Evolutionary conservation across 2,888 invertebrate species (phyloP), one percentile per base, ranked within the genome.

Genomic region (Erebia ligea): DNA sequence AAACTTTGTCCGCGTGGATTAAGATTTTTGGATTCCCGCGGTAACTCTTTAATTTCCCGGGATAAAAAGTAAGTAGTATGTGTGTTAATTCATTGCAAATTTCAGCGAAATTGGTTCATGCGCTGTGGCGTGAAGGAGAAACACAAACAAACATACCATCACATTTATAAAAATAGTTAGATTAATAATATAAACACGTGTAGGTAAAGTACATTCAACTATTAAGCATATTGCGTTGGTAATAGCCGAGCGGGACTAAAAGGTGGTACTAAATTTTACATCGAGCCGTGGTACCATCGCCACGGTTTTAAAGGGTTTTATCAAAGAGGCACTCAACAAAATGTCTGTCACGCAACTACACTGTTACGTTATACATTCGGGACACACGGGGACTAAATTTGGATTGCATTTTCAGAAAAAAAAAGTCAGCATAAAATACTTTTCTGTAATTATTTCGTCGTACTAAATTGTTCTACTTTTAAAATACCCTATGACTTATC

Each of bases 261-360:
- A 73, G 71, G 50, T 42, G 61, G 69, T 71, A 68, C 74, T 73
- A 72, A 73, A 76, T 73, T 75, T 71, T 63, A 67, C 68, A 69
- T 69, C 67, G 58, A 69, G 70, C 66, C 66, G 66, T 70, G 68
- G 73, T 72, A 71, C 73, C 75, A 67, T 64, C 72, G 59, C 61
- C 56, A 42, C 58, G 69, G 57, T 42, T 71, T 68, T 69, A 71
- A 74, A 74, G 63, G 73, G 69, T 72, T 73, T 70, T 73, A 76
- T 77, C 75, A 72, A 73, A 72, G 61, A 71, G 72, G 56, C 67
- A 75, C 75, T 76, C 72, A 71, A 76, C 76, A 73, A 69, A 74
- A 75, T 73, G 73, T 75, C 69, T 72, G 74, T 78, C 78, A 78
- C 77, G 78, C 76, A 68, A 77, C 71, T 25, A 61, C 68, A 68